These are phyloP conservation scores for Upupa epops DNA, from an alignment of 2,113 vertebrate species.

Conservation along the genomic window DNA sequence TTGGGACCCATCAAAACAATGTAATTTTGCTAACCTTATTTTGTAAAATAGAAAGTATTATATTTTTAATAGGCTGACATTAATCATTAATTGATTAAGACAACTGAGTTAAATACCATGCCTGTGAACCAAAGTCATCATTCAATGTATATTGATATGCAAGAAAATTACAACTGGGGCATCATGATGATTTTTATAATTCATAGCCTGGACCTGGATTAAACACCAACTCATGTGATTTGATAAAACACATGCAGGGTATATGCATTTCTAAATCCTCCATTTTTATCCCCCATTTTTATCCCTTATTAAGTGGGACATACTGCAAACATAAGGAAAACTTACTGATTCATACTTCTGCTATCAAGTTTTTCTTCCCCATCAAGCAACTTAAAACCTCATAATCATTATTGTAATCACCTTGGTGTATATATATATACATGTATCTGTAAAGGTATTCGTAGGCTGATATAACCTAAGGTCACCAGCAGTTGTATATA, in stretches of 20 bases:
- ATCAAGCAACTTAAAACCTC: neutral
- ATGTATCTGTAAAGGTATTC: neutral
- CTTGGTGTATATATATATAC: neutral
- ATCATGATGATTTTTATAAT: neutral
- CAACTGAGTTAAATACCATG: neutral
- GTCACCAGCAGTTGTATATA: neutral
- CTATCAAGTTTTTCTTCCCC: neutral
- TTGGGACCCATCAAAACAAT: neutral
- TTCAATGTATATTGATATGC: neutral
- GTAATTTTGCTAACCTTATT: neutral
- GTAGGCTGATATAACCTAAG: neutral
- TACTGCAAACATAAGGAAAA: neutral
- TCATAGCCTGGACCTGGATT: neutral
- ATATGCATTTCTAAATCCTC: neutral
- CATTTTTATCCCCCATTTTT: neutral
- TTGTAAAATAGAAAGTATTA: neutral
- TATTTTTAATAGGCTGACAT: neutral
- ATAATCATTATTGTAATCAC: neutral
- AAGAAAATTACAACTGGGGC: neutral
- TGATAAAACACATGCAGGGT: neutral
- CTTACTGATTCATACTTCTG: neutral
- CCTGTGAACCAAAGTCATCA: neutral
- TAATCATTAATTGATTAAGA: neutral
- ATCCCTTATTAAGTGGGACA: neutral
- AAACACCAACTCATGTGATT: neutral